Percentiles rank a stretch among this genome's conserved stretches.
phyloP scores from a whole-genome alignment of 2,113 vertebrate genomes.

The Lutjanus erythropterus region DNA sequence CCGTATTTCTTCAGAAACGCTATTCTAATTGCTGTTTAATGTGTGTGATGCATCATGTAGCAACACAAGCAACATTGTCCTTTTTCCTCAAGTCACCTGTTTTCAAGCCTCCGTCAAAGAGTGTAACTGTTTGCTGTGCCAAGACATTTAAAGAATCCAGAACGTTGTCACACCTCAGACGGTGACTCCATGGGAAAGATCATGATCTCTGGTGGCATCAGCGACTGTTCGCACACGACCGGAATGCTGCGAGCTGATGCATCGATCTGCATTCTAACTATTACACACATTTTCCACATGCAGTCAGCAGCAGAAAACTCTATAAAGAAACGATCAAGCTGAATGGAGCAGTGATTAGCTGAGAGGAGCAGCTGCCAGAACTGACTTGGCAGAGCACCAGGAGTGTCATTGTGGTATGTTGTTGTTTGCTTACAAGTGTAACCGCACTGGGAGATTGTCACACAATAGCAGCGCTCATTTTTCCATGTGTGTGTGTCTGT shows the following conservation, averaged over 20 bases:
- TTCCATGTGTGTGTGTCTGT: slow-evolving; percentile 44
- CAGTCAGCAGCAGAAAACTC: neutral
- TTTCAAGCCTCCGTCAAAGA: neutral
- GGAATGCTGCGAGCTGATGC: slow-evolving; percentile 12
- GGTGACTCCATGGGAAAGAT: neutral
- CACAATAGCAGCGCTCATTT: slow-evolving; percentile 72
- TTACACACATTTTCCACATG: slow-evolving; percentile 31
- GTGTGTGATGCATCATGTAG: neutral
- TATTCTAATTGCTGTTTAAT: neutral
- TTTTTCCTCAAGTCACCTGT: neutral
- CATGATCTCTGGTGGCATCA: slow-evolving; percentile 1
- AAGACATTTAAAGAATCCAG: slow-evolving; percentile 44
- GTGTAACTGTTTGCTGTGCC: slow-evolving; percentile 15
- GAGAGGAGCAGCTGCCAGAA: slow-evolving; percentile 44
- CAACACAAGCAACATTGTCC: neutral
- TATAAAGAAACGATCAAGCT: slow-evolving; percentile 27
- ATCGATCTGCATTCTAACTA: neutral
- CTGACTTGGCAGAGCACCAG: slow-evolving; percentile 59
- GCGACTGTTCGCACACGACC: neutral
- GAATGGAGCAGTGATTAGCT: slow-evolving; percentile 37
- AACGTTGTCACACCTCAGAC: neutral
- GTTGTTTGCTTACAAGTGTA: slow-evolving; percentile 73
- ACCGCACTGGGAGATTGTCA: slow-evolving; percentile 64
- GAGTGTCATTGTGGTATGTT: slow-evolving; percentile 75
- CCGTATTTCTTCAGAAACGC: neutral